These are phyloP conservation scores for Heterocephalus glaber DNA, from an alignment of 2,113 vertebrate genomes.

Conservation along the genomic window DNA sequence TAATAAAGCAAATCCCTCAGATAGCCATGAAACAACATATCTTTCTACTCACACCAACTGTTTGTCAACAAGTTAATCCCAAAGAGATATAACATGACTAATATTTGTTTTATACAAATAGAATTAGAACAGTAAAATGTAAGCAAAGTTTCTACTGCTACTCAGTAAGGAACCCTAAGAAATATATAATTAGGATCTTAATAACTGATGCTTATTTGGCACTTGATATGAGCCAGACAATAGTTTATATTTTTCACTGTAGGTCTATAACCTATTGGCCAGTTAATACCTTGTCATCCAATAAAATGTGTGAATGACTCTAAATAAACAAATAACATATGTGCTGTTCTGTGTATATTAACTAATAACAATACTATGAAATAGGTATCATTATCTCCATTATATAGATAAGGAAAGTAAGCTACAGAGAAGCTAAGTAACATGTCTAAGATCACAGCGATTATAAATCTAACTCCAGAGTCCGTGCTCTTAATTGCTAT, in stretches of 20 bases:
- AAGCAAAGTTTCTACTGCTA: slow-evolving; percentile 20
- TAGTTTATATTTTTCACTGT: neutral
- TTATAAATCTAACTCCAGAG: slow-evolving; percentile 37
- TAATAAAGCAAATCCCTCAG: neutral
- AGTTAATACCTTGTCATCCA: neutral
- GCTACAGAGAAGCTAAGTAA: slow-evolving; percentile 31
- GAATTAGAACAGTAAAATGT: slow-evolving; percentile 54
- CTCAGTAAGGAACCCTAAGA: neutral
- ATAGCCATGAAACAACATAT: slow-evolving; percentile 1
- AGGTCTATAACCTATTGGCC: neutral
- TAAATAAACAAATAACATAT: neutral
- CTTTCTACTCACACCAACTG: neutral
- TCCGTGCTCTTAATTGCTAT: slow-evolving; percentile 52
- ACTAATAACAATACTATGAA: neutral
- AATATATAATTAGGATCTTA: slow-evolving; percentile 18
- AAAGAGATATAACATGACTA: slow-evolving; percentile 14
- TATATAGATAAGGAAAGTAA: slow-evolving; percentile 23
- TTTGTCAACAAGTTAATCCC: slow-evolving; percentile 26
- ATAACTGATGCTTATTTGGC: slow-evolving; percentile 3
- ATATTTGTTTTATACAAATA: slow-evolving; percentile 49
- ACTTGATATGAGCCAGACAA: slow-evolving; percentile 20
- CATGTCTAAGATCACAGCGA: neutral
- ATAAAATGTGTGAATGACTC: neutral
- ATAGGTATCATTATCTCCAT: slow-evolving; percentile 22
- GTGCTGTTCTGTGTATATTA: neutral